Evolutionary conservation across 2,888 invertebrate genomes (phyloP).

Genomic region (Stenotaenia linearis): DNA sequence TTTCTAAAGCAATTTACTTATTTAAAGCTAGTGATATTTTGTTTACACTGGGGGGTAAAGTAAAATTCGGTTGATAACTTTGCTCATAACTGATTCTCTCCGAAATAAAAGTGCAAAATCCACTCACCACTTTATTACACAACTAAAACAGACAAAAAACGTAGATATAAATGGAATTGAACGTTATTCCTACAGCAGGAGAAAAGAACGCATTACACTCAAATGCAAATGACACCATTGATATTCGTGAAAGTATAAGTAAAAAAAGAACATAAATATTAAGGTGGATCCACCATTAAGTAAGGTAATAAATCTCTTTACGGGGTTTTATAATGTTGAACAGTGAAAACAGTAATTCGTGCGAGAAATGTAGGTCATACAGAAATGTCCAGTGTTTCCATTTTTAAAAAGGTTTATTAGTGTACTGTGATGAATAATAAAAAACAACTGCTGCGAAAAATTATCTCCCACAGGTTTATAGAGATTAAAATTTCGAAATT

Average conservation of each 20-base stretch:
- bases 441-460: too few relatives aligned
- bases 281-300: background rate
- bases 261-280: conserved; percentile 17
- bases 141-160: background rate
- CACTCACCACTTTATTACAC: conserved; percentile 17
- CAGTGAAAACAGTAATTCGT: background rate
- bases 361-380: background rate
- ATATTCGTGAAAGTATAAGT: background rate
- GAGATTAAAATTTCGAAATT: background rate
- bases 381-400: background rate
- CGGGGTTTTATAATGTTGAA: background rate
- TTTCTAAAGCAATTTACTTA: background rate
- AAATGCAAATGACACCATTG: conserved; percentile 16
- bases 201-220: conserved; percentile 10
- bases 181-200: conserved; percentile 4
- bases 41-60: background rate
- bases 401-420: background rate
- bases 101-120: background rate
- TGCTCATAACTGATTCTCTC: background rate
- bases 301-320: background rate
- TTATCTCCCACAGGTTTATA: background rate
- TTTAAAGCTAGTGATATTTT: background rate
- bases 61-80: background rate
- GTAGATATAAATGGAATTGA: conserved; percentile 1
- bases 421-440: too few relatives aligned